Conservation (phyloP, 2,797 vertebrate species). For the Gephyroberyx darwinii region DNA sequence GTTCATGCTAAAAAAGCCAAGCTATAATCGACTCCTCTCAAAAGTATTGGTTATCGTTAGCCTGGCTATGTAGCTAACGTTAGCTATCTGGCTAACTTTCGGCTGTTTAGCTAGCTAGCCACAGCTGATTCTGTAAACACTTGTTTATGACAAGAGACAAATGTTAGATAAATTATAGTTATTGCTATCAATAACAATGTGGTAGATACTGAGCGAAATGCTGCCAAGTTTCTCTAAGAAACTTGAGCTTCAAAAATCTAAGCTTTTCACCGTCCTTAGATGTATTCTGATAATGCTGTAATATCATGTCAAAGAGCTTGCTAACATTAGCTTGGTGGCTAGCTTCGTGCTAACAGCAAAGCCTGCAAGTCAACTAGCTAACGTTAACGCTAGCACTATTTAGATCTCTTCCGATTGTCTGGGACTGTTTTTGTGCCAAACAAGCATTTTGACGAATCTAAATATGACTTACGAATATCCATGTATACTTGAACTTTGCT, state of each 20-base stretch:
- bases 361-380: slow-evolving; percentile 41
- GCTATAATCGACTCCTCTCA: slow-evolving; percentile 58
- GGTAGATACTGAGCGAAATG: rapidly evolving
- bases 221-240: neutral
- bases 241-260: neutral
- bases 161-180: slow-evolving; percentile 27
- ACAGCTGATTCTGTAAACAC: slow-evolving; percentile 80
- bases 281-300: slow-evolving; percentile 29
- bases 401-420: neutral
- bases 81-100: slow-evolving; percentile 75
- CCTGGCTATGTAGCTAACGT: slow-evolving; percentile 58
- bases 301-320: slow-evolving; percentile 63
- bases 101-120: slow-evolving; percentile 71
- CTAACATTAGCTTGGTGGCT: slow-evolving; percentile 68
- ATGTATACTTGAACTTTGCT: neutral
- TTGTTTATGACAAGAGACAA: slow-evolving; percentile 66
- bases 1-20: slow-evolving; percentile 34
- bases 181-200: neutral
- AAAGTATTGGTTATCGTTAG: slow-evolving; percentile 70
- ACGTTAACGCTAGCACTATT: neutral
- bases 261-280: slow-evolving; percentile 40
- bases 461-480: rapidly evolving
- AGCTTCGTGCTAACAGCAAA: slow-evolving; percentile 73
- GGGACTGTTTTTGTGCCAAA: neutral
- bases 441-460: neutral